Evolutionary conservation across 2,888 invertebrate genomes (phyloP).

Genomic region (Actias luna): DNA sequence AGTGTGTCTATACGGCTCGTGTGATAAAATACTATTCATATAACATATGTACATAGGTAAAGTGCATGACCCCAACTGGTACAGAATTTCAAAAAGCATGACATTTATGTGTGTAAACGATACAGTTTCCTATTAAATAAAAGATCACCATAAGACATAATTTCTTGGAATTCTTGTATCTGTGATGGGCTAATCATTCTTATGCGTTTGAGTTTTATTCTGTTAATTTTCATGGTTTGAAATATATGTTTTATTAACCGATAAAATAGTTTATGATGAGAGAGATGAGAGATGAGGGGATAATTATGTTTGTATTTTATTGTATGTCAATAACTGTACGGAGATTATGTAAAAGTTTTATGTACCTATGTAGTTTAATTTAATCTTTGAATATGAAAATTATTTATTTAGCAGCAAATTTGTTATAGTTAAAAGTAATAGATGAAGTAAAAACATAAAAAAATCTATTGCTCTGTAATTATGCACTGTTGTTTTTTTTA

Average conservation of each 20-base stretch:
- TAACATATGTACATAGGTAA: not conserved
- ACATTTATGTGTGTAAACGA: not conserved
- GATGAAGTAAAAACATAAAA: too few relatives aligned
- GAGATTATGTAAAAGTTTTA: too few relatives aligned
- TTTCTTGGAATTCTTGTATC: not conserved
- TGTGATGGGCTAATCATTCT: not conserved
- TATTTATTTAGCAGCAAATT: too few relatives aligned
- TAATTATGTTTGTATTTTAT: too few relatives aligned
- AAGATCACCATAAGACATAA: not conserved
- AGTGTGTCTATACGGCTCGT: not conserved
- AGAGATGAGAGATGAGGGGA: too few relatives aligned
- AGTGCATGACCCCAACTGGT: not conserved
- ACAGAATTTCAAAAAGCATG: not conserved
- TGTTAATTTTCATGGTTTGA: not conserved
- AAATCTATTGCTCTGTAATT: too few relatives aligned
- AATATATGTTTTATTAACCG: not conserved
- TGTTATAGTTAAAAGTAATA: too few relatives aligned
- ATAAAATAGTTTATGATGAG: not conserved
- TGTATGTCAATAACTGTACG: too few relatives aligned
- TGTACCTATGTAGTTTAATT: too few relatives aligned
- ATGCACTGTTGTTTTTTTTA: too few relatives aligned
- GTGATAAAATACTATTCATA: constrained; percentile 4
- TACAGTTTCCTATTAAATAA: not conserved
- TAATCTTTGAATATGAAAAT: too few relatives aligned
- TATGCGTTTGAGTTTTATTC: not conserved